phyloP scores from a whole-genome alignment of 1,140 invertebrate species.

The Cotesia vestalis region DNA sequence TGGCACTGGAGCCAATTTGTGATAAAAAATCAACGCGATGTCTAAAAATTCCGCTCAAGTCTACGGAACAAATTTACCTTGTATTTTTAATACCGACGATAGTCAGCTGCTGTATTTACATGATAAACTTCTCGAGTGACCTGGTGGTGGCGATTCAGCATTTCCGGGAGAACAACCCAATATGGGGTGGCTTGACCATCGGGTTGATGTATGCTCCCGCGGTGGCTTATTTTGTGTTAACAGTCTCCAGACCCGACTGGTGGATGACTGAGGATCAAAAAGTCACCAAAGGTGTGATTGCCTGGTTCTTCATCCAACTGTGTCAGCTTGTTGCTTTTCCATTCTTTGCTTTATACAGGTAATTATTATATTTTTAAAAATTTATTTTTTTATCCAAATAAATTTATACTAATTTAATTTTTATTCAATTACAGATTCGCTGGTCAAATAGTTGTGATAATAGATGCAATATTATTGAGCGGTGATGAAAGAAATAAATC shows the following conservation, averaged over 20 bases:
- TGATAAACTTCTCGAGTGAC: conserved; percentile 64
- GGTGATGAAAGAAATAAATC: conserved; percentile 70
- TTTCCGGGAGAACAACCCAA: conserved; percentile 61
- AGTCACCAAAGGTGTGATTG: conserved; percentile 50
- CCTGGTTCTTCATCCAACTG: conserved; percentile 69
- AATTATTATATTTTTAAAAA: conserved; percentile 15
- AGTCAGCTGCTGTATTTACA: conserved; percentile 59
- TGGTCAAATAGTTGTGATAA: conserved; percentile 75
- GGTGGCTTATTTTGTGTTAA: conserved; percentile 66
- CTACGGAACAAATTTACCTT: conserved; percentile 63
- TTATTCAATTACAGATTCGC: conserved; percentile 66
- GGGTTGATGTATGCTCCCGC: conserved; percentile 68
- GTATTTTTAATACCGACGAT: conserved; percentile 64
- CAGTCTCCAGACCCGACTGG: conserved; percentile 68
- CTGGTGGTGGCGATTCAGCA: conserved; percentile 64
- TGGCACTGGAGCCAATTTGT: conserved; percentile 44
- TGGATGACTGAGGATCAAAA: conserved; percentile 64
- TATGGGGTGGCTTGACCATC: conserved; percentile 65
- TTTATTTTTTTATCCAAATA: no score
- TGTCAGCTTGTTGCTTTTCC: conserved; percentile 72
- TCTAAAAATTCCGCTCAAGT: conserved; percentile 61
- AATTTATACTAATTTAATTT: no score
- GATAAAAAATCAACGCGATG: conserved; percentile 47
- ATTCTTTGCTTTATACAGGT: conserved; percentile 75
- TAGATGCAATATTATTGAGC: conserved; percentile 72